Percentiles rank a stretch among this genome's conserved stretches.
Evolutionary conservation across 2,888 invertebrate genomes (phyloP).

Genomic region (Rosalia funebris): DNA sequence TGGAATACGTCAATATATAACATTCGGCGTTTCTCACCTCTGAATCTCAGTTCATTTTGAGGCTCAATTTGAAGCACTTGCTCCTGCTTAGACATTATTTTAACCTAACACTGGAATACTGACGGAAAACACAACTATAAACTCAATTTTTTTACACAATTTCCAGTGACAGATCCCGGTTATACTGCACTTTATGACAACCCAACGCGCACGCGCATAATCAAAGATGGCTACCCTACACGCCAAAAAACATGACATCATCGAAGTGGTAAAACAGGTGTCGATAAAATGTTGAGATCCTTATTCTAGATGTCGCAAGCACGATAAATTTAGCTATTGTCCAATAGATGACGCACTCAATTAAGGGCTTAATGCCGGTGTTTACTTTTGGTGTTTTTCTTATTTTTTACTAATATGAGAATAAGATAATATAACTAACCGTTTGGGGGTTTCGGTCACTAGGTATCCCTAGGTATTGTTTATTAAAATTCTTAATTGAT

Average conservation of each 20-base stretch:
- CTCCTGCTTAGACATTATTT: conserved; percentile 75
- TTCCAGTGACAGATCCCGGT: conserved; percentile 60
- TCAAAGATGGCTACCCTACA: conserved; percentile 38
- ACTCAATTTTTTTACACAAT: conserved; percentile 50
- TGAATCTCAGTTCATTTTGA: conserved; percentile 87
- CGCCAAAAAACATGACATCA: conserved; percentile 38
- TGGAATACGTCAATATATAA: conserved; percentile 47
- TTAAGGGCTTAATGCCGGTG: too few relatives aligned
- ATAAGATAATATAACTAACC: too few relatives aligned
- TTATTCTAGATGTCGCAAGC: neutral
- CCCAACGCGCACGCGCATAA: conserved; percentile 51
- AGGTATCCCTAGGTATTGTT: too few relatives aligned
- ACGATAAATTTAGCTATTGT: too few relatives aligned
- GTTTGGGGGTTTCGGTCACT: too few relatives aligned
- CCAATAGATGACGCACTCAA: too few relatives aligned
- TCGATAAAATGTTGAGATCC: neutral
- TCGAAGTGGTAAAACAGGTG: conserved; percentile 22
- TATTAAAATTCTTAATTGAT: too few relatives aligned
- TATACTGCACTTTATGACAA: conserved; percentile 58
- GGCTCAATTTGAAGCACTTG: conserved; percentile 89
- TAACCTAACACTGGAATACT: conserved; percentile 52
- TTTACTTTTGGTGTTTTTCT: too few relatives aligned
- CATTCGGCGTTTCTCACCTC: conserved; percentile 72
- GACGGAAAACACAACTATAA: conserved; percentile 49
- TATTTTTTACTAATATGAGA: too few relatives aligned